phyloP scores from a whole-genome alignment of 2,797 vertebrate species.

The Chelidonichthys spinosus region DNA sequence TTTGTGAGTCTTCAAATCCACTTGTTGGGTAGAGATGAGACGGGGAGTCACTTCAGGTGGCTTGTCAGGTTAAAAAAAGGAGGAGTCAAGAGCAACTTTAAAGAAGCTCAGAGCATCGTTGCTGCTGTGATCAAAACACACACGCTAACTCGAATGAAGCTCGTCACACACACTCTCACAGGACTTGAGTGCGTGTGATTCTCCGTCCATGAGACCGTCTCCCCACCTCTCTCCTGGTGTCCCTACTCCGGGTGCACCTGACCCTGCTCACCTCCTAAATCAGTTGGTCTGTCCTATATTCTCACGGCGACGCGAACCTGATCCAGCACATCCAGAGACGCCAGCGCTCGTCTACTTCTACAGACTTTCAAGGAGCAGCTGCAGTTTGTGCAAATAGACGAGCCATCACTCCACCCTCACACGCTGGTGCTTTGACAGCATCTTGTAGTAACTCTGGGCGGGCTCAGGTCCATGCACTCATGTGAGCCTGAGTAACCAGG shows the following conservation, averaged over 20 bases:
- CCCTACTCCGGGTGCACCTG: slow-evolving; percentile 50
- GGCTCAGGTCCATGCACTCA: slow-evolving; percentile 62
- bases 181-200: too few relatives aligned
- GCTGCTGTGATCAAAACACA: neutral
- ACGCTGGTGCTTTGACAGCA: slow-evolving; percentile 59
- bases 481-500: slow-evolving; percentile 55
- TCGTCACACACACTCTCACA: neutral
- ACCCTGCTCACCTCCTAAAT: slow-evolving; percentile 65
- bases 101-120: slow-evolving; percentile 34
- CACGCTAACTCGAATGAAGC: slow-evolving; percentile 5
- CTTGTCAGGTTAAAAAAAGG: neutral
- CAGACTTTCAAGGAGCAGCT: slow-evolving; percentile 43
- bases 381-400: slow-evolving; percentile 54
- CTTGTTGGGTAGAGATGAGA: slow-evolving; percentile 67
- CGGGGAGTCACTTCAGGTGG: slow-evolving; percentile 52
- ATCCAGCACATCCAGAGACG: neutral
- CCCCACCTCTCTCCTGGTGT: slow-evolving; percentile 10
- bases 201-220: slow-evolving; percentile 31
- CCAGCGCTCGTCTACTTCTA: slow-evolving; percentile 50
- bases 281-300: slow-evolving; percentile 60
- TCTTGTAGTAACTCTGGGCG: slow-evolving; percentile 51
- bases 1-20: slow-evolving; percentile 53
- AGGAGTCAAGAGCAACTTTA: slow-evolving; percentile 14
- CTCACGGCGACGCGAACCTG: slow-evolving; percentile 1
- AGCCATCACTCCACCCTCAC: slow-evolving; percentile 52